Base-by-base conservation (phyloP, 2,888 invertebrate genomes). In the Nemotelus nigrinus region DNA sequence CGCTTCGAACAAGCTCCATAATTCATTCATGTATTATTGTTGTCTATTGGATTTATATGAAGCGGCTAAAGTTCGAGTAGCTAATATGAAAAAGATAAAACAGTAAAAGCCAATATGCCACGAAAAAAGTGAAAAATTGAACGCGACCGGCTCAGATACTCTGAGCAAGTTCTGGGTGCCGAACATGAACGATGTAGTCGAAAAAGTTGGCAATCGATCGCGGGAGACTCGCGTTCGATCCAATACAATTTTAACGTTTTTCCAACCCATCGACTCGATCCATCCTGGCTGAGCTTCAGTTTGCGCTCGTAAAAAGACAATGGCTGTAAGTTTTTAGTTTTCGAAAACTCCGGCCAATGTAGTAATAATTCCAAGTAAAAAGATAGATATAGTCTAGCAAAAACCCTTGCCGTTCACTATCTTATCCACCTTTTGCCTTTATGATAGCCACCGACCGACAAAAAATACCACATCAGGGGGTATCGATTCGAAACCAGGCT, bases 11-110 rank as follows among this genome's bases (percentile, higher is more conserved):
- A 65, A 55, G 44, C 7, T n/a, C 44, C 41, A 71, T 71, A 71
- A 55, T 43, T 71, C 70, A 71, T 68, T 68, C 68, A 68, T 4
- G 25, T 45, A 44, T 45, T 45, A 65, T 10, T 65, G 65, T 48
- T 48, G 48, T 55, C 70, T 53, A 53, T 43, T 55, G 45, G 64
- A 78, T 78, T 78, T 76, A 78, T 76, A 45, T 60, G 64, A 78
- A 78, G 70, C 70, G 75, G 70, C 67, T 68, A 78, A 76, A 78
- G 75, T 76, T 78, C 70, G 74, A 60, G 41, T 71, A 10, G 65
- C 45, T 65, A 71, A 78, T 78, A 64, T 53, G 67, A 72, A 75
- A 67, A 50, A 74, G 75, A 78, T 78, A 78, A 78, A 71, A 43
- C 55, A 57, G 10, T 71, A 71, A 71, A 57, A 71, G 39, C 2